Evolutionary conservation across 2,113 vertebrate species (phyloP), one percentile per base, ranked within the genome.

Genomic region (Forbesichthys papilliferus): DNA sequence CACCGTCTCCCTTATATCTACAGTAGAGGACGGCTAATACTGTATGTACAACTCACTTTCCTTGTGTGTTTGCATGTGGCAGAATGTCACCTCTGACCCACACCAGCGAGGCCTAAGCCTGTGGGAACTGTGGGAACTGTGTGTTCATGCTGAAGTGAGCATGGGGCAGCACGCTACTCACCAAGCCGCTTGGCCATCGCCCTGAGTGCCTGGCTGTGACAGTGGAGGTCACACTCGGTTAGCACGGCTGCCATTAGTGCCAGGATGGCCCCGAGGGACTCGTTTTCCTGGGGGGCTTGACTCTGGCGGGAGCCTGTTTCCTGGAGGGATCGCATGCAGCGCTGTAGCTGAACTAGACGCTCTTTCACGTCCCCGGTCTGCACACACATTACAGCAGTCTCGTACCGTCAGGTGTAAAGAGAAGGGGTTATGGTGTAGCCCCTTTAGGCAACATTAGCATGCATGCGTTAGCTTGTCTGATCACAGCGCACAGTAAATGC

Each of bases 181-280:
- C 92, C 89, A 42, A 93, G 89, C 68, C 81, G 80, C 62, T 90
- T 89, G 68, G 91, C 89, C 91, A 93, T 92, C 3, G 77, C 86
- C 72, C 81, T 84, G 9, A 93, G 91, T 16, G 89, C 79, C 73
- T 89, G 91, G 69, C 88, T 92, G 82, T 92, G 92, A 84, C 92
- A 93, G 83, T 90, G 91, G 77, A 93, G 92, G 85, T 93, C 91
- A 90, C 92, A 93, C 86, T 93, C 92, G 48, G 90, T 92, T 79
- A 93, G 84, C 73, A 93, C 90, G 27, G 91, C 91, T 49, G 91
- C 91, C 91, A 93, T 91, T 18, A 93, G 82, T 65, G 92, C 90
- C 85, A 93, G 81, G 66, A 92, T 92, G 71, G 87, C 87, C 75
- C 88, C 84, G 9, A 93, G 86, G 59, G 91, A 88, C 68, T 81